These are phyloP conservation scores for Alosa sapidissima DNA, from an alignment of 2,797 vertebrate species.

Conservation along the genomic window DNA sequence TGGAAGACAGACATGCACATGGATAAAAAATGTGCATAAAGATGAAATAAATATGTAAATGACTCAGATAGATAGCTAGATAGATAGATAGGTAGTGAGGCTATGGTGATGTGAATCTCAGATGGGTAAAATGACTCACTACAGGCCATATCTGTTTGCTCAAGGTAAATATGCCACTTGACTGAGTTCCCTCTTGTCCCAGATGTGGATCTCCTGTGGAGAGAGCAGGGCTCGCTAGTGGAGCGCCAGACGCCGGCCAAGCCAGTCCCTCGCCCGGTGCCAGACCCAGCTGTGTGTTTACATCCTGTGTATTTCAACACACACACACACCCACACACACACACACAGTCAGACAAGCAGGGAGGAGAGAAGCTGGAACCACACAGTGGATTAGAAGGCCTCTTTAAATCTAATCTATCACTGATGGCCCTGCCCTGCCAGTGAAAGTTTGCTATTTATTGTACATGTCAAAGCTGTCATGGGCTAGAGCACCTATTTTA, in stretches of 20 bases:
- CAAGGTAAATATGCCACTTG: neutral
- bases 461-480: conserved; percentile 75
- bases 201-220: conserved; percentile 49
- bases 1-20: conserved; percentile 34
- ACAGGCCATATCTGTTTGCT: no score
- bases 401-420: conserved; percentile 73
- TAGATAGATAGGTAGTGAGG: conserved; percentile 32
- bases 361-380: conserved; percentile 31
- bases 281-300: conserved; percentile 70
- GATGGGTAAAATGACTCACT: neutral
- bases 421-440: conserved; percentile 59
- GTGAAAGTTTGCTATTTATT: conserved; percentile 70
- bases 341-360: neutral
- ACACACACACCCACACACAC: conserved; percentile 29
- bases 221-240: conserved; percentile 20
- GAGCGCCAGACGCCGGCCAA: conserved; percentile 59
- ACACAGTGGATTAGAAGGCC: conserved; percentile 67
- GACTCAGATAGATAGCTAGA: neutral
- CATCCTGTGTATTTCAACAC: conserved; percentile 72
- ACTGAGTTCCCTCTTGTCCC: conserved; percentile 34
- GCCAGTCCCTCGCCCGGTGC: conserved; percentile 61
- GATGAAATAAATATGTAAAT: neutral
- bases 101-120: no score
- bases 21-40: neutral
- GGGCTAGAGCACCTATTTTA: conserved; percentile 58